phyloP scores from a whole-genome alignment of 2,888 invertebrate genomes.

The Andrena chrysosceles region DNA sequence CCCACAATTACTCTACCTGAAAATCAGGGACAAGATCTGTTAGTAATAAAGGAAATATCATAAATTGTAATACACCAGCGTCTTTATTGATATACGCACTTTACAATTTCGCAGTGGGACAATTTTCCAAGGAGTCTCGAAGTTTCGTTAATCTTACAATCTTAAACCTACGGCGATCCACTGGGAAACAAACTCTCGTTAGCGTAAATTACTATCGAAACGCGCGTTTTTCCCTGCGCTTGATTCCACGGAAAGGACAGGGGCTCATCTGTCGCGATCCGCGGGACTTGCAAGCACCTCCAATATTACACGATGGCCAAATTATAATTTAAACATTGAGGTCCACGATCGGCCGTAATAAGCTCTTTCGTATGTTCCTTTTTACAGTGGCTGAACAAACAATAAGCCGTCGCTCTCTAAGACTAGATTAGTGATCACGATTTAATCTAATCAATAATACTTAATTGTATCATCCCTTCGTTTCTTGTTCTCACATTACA shows the following conservation, averaged over 20 bases:
- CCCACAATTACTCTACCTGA: too few relatives aligned
- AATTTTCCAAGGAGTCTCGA: slow-evolving; percentile 36
- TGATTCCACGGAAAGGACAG: slow-evolving; percentile 61
- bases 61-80: slow-evolving; percentile 37
- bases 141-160: slow-evolving; percentile 23
- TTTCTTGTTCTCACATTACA: background rate
- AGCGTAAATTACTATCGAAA: slow-evolving; percentile 39
- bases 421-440: slow-evolving; percentile 42
- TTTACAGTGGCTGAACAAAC: slow-evolving; percentile 19
- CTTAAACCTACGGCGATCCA: slow-evolving; percentile 37
- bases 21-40: background rate
- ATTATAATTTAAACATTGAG: slow-evolving; percentile 4
- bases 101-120: slow-evolving; percentile 58
- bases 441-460: background rate
- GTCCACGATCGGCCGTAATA: slow-evolving; percentile 12
- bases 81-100: slow-evolving; percentile 66
- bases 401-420: slow-evolving; percentile 13
- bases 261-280: slow-evolving; percentile 72
- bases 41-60: background rate
- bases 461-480: background rate
- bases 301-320: background rate
- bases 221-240: background rate
- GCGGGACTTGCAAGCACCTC: slow-evolving; percentile 23
- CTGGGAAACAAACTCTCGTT: slow-evolving; percentile 37
- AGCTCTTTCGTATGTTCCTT: slow-evolving; percentile 28